These are phyloP conservation scores for Perizoma flavofasciatum DNA, from an alignment of 2,888 invertebrate genomes.

Conservation along the genomic window DNA sequence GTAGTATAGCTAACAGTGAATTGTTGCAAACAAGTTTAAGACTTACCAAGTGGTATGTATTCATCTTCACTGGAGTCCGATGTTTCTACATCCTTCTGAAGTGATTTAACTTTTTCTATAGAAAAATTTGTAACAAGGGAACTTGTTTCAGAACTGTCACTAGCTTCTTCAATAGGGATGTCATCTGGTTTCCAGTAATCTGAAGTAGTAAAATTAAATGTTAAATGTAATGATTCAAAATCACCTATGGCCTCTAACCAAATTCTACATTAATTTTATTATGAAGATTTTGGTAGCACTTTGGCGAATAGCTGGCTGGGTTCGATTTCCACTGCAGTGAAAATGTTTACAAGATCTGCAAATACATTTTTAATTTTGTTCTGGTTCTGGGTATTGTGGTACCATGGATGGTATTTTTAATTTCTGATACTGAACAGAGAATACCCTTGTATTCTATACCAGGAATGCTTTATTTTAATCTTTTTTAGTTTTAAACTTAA, in stretches of 20 bases:
- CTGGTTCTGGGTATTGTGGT: no score
- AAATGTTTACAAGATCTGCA: no score
- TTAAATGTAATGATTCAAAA: not conserved
- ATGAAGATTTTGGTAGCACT: no score
- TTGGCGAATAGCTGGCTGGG: no score
- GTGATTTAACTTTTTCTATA: conserved; percentile 66
- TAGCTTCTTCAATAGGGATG: conserved; percentile 67
- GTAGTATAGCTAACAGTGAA: no score
- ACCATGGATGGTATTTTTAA: no score
- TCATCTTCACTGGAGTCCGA: conserved; percentile 80
- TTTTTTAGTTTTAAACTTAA: no score
- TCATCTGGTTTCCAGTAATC: conserved; percentile 79
- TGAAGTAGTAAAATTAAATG: conserved; percentile 38
- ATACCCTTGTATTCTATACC: no score
- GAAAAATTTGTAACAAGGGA: conserved; percentile 73
- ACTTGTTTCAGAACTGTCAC: conserved; percentile 77
- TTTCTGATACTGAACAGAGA: no score
- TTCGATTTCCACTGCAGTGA: no score
- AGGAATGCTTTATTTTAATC: no score
- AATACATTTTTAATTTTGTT: no score
- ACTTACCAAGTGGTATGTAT: conserved; percentile 73
- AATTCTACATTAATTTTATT: not conserved
- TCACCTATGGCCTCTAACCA: not conserved
- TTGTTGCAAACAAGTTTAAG: not conserved
- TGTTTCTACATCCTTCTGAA: conserved; percentile 69